Percentiles rank a stretch among this genome's conserved stretches.
These are phyloP conservation scores for Moxostoma hubbsi DNA, from an alignment of 2,797 vertebrate genomes.

Conservation along the genomic window DNA sequence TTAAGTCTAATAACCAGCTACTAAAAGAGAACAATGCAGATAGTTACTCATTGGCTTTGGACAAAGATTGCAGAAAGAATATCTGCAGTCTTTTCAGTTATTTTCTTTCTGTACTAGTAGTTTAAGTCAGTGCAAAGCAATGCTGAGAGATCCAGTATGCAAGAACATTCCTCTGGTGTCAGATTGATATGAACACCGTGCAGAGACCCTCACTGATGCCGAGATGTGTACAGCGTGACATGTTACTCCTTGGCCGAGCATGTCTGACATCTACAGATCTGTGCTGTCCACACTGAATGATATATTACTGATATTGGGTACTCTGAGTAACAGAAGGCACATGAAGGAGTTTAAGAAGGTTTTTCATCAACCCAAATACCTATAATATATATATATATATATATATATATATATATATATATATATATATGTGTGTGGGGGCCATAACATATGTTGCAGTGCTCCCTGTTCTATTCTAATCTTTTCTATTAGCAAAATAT, in stretches of 20 bases:
- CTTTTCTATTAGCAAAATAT: too few relatives aligned
- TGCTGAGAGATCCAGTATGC: slow-evolving; percentile 17
- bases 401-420: too few relatives aligned
- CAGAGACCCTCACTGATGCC: neutral
- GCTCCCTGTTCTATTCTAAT: too few relatives aligned
- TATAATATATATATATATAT: too few relatives aligned
- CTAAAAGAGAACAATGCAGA: too few relatives aligned
- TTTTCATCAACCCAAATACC: too few relatives aligned
- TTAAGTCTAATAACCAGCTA: too few relatives aligned
- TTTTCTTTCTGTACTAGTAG: too few relatives aligned
- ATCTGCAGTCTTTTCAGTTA: neutral
- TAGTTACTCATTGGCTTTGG: too few relatives aligned
- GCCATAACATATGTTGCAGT: too few relatives aligned
- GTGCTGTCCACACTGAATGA: neutral
- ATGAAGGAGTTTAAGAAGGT: neutral
- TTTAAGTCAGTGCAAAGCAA: slow-evolving; percentile 13
- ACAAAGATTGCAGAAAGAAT: too few relatives aligned
- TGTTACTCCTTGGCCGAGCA: neutral
- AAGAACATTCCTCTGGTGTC: slow-evolving; percentile 57
- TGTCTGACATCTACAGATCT: neutral
- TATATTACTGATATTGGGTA: neutral
- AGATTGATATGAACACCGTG: slow-evolving; percentile 35
- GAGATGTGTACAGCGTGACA: neutral
- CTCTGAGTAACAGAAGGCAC: neutral
- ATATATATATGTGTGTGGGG: too few relatives aligned